Base-by-base conservation (phyloP, 2,888 invertebrate species). In the Plagodis pulveraria region DNA sequence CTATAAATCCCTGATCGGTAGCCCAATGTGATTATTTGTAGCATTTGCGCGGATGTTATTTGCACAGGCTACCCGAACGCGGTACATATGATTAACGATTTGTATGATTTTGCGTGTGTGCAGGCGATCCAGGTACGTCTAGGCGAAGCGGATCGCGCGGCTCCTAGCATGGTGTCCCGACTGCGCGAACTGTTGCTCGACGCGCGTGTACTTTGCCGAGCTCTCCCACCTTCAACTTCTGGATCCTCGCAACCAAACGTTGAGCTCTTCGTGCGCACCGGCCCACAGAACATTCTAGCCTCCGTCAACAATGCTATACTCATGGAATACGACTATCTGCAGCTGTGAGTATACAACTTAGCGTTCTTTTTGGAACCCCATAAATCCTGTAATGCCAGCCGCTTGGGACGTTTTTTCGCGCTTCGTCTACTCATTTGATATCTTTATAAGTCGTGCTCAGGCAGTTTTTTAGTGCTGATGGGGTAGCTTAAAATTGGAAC, bases 221-320 rank as follows among this genome's bases (percentile, higher is more conserved):
- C 86, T 51, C 73, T 81, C 72, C 80, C 22, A 22, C 22, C 66
- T 60, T 58, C 56, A 48, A 71, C 67, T 76, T 72, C 50, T 76
- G 76, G 9, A 44, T 73, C 76, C 32, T 55, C 82, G 78, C 68
- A 83, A 81, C 93, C 94, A 6, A 74, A 93, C 58, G 95, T 96
- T 0, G 96, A 96, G 76, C 93, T 97, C 53, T 96, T 95, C 84
- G 95, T 95, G 72, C 93, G 96, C 73, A 91, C 94, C 52, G 93
- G 93, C 62, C 93, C 94, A 11, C 94, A 94, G 67, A 94, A 94
- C 72, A 92, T 94, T 38, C 87, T 96, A 62, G 95, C 94, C 71
- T 96, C 95, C 57, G 94, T 97, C 61, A 96, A 96, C 83, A 95
- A 95, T 73, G 94, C 95, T 10, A 93, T 97, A 47, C 85, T 93